Conservation (phyloP, 1,140 invertebrate species). For the Zaprionus ornatus region DNA sequence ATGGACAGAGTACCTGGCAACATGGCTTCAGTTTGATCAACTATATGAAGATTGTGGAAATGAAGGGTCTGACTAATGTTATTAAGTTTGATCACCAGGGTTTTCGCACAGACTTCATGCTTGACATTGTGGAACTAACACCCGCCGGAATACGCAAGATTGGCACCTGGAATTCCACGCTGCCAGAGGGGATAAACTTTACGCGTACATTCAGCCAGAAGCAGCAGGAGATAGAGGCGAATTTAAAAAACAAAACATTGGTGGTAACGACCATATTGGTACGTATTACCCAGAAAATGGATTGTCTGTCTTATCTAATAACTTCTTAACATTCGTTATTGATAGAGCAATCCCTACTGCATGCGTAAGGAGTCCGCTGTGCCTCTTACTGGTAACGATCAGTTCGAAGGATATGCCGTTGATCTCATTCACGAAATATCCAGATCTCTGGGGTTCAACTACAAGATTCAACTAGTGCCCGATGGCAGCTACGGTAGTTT, state of each 20-base stretch:
- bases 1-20: conserved; percentile 95
- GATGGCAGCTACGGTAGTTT: conserved; percentile 92
- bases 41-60: conserved; percentile 98
- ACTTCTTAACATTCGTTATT: conserved; percentile 19
- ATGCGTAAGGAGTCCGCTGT: conserved; percentile 94
- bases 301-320: neutral
- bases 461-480: conserved; percentile 92
- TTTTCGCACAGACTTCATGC: conserved; percentile 94
- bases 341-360: conserved; percentile 94
- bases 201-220: conserved; percentile 93
- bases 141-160: conserved; percentile 92
- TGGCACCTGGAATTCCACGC: conserved; percentile 93
- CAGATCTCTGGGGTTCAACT: conserved; percentile 95
- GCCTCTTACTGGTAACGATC: conserved; percentile 92
- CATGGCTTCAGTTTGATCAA: conserved; percentile 97
- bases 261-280: conserved; percentile 96
- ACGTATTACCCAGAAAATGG: conserved; percentile 76
- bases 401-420: conserved; percentile 94
- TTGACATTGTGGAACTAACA: conserved; percentile 95
- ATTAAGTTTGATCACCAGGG: conserved; percentile 98
- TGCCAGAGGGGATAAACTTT: conserved; percentile 92
- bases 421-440: conserved; percentile 95
- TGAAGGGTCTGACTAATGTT: conserved; percentile 95
- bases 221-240: conserved; percentile 93
- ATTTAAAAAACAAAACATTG: conserved; percentile 95